phyloP scores from a whole-genome alignment of 35 echinoderm and acorn worm species.

The Ptychodera flava region DNA sequence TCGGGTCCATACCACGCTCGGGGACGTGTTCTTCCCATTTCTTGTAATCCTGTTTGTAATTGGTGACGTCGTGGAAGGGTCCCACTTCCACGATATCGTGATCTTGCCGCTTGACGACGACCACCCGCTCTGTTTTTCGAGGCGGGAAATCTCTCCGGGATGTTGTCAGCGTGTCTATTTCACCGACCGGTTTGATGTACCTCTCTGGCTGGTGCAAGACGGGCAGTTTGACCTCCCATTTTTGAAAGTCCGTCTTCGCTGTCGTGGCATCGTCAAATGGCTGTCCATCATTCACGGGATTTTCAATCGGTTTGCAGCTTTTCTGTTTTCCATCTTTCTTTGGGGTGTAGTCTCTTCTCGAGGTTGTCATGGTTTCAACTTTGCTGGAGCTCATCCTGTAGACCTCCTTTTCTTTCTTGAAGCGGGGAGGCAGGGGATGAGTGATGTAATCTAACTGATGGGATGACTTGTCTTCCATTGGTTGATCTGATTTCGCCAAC shows the following conservation, averaged over 20 bases:
- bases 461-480: conserved; percentile 82
- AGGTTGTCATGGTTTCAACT: conserved; percentile 78
- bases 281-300: conserved; percentile 51
- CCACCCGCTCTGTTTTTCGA: conserved; percentile 42
- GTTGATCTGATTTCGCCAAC: conserved; percentile 40
- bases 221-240: conserved; percentile 58
- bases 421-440: conserved; percentile 49
- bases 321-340: conserved; percentile 38
- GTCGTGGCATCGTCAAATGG: conserved; percentile 93
- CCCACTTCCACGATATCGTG: conserved; percentile 20
- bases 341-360: conserved; percentile 59
- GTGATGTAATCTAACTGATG: conserved; percentile 77
- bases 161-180: conserved; percentile 81
- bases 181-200: conserved; percentile 58
- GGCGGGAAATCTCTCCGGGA: conserved; percentile 62
- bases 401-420: conserved; percentile 30
- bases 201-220: conserved; percentile 45
- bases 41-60: conserved; percentile 83
- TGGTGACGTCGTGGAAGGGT: conserved; percentile 80
- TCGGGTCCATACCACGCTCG: conserved; percentile 73
- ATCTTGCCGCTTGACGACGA: neutral
- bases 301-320: conserved; percentile 68
- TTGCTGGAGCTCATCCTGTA: conserved; percentile 66
- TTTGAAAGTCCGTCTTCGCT: conserved; percentile 58
- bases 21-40: conserved; percentile 66